Percentiles rank a stretch among this genome's conserved stretches.
Evolutionary conservation across 2,888 invertebrate genomes (phyloP).

Genomic region (Eumerus sabulonum): DNA sequence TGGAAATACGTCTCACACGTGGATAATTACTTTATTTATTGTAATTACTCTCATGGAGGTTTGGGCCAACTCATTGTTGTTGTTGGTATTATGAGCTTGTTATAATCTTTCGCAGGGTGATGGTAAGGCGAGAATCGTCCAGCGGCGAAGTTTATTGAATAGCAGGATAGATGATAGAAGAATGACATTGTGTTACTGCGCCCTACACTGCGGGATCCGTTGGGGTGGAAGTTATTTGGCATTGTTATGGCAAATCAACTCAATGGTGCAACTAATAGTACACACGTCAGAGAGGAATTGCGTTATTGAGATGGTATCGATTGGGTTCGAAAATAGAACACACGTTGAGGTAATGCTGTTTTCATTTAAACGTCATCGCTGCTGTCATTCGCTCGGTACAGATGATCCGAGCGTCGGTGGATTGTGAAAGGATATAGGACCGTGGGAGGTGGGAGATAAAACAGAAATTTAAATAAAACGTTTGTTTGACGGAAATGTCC

Average conservation of each 20-base stretch:
- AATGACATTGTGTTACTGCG: conserved; percentile 27
- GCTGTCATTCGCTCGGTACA: conserved; percentile 1
- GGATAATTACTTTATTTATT: conserved; percentile 58
- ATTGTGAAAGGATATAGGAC: too few relatives aligned
- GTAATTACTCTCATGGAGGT: conserved; percentile 33
- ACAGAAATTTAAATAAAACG: too few relatives aligned
- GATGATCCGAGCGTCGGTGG: too few relatives aligned
- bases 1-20: conserved; percentile 43
- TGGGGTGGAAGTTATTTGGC: conserved; percentile 33
- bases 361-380: conserved; percentile 21
- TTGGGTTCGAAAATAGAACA: conserved; percentile 19
- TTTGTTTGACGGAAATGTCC: too few relatives aligned
- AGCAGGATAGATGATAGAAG: conserved; percentile 23
- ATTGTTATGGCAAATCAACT: conserved; percentile 19
- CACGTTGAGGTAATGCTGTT: not conserved
- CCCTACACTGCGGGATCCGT: not conserved
- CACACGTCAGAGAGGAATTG: conserved; percentile 35
- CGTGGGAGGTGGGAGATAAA: too few relatives aligned
- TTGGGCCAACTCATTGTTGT: conserved; percentile 10
- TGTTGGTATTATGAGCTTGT: not conserved
- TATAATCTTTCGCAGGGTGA: not conserved
- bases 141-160: conserved; percentile 33
- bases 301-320: not conserved
- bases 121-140: conserved; percentile 4
- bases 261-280: conserved; percentile 6